A percentile compares a stretch with the other conserved stretches of the same genome.
These are phyloP conservation scores for Bujurquina vittata DNA, from an alignment of 2,113 vertebrate species.

Conservation along the genomic window DNA sequence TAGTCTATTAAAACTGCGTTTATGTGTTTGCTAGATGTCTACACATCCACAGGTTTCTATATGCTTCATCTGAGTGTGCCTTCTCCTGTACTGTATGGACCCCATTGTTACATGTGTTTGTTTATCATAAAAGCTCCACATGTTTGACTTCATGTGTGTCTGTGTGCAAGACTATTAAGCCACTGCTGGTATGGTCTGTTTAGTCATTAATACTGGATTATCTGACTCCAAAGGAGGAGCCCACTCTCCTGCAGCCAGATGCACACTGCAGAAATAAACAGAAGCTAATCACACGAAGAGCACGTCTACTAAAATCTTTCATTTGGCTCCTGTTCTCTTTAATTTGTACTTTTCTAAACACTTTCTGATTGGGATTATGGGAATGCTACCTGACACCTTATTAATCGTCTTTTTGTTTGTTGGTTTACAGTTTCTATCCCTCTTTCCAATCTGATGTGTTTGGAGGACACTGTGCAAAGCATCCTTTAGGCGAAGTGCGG, in stretches of 20 bases:
- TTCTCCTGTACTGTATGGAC: background rate
- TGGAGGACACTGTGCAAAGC: background rate
- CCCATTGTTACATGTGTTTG: background rate
- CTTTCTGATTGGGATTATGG: background rate
- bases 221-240: conserved; percentile 11
- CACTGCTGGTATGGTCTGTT: conserved; percentile 39
- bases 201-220: conserved; percentile 57
- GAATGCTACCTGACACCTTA: background rate
- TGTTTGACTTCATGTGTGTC: background rate
- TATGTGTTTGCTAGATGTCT: background rate
- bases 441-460: background rate
- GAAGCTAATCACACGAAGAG: background rate
- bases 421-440: background rate
- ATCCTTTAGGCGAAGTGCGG: too few relatives aligned
- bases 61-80: accelerated
- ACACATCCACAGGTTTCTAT: too few relatives aligned
- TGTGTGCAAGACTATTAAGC: conserved; percentile 32
- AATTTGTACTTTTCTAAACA: background rate
- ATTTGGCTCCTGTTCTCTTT: background rate
- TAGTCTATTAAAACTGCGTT: background rate
- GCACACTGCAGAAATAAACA: conserved; percentile 2
- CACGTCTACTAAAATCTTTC: background rate
- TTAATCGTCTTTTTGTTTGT: background rate
- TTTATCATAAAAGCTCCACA: background rate
- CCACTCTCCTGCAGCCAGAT: background rate